Base-by-base conservation (phyloP, 2,888 invertebrate genomes). In the Cyclophora albipunctata region DNA sequence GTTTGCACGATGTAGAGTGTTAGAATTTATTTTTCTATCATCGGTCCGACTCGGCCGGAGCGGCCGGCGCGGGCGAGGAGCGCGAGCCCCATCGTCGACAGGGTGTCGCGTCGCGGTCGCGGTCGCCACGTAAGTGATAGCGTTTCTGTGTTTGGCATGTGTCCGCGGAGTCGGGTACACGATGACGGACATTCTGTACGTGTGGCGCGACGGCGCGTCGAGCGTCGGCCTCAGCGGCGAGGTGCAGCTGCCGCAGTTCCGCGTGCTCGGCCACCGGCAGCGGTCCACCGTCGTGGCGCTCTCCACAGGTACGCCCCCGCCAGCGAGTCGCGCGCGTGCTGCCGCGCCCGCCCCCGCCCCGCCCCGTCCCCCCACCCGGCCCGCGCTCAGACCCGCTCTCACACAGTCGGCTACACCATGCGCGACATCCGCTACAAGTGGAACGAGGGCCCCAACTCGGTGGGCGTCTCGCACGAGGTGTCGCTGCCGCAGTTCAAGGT, bases 401-500 rank as follows among this genome's bases (percentile, higher is more conserved):
- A 43, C 43, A 81, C 92, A 96, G 96, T 96, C 93, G 96, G 96
- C 91, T 96, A 96, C 93, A 96, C 96, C 86, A 96, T 96, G 95
- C 92, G 94, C 90, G 96, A 96, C 92, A 96, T 96, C 91, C 94
- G 95, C 76, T 96, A 96, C 93, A 95, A 95, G 87, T 96, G 96
- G 96, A 95, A 95, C 91, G 95, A 95, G 87, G 95, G 95, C 67
- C 93, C 94, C 76, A 93, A 95, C 90, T 95, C 96, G 82, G 96
- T 97, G 83, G 96, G 95, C 85, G 95, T 96, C 81, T 95, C 95
- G 90, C 94, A 93, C 90, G 96, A 96, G 90, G 95, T 96, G 84
- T 95, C 96, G 80, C 93, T 97, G 85, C 96, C 97, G 83, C 96
- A 97, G 91, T 96, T 97, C 93, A 95, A 96, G 91, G 96, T 96